These are phyloP conservation scores for Acropternis orthonyx DNA, from an alignment of 2,797 vertebrate genomes.

Conservation along the genomic window DNA sequence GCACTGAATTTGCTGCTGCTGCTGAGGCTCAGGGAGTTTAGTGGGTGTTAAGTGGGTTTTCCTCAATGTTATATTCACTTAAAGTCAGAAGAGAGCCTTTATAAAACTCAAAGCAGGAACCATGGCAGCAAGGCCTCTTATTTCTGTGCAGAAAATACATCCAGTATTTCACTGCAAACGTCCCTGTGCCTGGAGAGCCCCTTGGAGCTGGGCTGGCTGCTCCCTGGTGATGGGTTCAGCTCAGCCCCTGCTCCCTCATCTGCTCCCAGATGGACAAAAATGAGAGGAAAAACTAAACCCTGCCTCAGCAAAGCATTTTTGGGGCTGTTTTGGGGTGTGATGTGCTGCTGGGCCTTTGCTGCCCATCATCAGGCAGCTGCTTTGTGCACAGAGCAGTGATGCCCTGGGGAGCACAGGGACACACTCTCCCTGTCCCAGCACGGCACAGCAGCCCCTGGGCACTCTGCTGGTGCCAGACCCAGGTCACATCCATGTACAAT, in stretches of 20 bases:
- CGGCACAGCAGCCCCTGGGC: neutral
- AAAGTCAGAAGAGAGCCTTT: neutral
- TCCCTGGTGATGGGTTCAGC: rapidly evolving
- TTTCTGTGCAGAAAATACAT: neutral
- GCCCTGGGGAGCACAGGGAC: neutral
- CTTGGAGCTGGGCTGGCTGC: neutral
- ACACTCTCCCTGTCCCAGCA: rapidly evolving
- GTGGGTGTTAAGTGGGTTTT: neutral
- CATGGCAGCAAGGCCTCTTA: neutral
- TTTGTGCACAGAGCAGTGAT: neutral
- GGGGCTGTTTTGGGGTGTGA: neutral
- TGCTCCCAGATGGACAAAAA: neutral
- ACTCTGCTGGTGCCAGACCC: neutral
- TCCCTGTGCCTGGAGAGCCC: neutral
- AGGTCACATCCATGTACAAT: rapidly evolving
- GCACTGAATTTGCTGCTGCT: neutral
- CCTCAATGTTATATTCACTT: neutral
- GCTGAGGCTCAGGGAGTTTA: neutral
- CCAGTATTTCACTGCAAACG: neutral
- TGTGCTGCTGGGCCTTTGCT: rapidly evolving
- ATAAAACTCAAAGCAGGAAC: neutral
- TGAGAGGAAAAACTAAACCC: neutral
- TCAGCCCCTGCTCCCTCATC: neutral
- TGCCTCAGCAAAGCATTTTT: neutral
- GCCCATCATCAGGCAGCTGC: neutral